phyloP scores from a whole-genome alignment of 2,797 vertebrate genomes.

The Muscicapa striata region DNA sequence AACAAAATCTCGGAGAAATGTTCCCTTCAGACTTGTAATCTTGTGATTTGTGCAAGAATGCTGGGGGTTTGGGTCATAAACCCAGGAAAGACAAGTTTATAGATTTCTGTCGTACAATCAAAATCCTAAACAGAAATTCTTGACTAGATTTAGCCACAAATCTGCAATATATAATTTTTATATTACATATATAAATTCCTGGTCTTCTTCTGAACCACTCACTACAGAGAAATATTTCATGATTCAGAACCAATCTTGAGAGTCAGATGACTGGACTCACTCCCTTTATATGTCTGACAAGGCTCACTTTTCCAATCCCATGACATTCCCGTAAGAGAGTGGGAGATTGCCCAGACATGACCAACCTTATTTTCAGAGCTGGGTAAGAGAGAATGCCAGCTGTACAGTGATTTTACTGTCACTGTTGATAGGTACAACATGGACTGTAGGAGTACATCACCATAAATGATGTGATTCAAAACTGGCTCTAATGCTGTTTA shows the following conservation, averaged over 20 bases:
- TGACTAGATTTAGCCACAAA: constrained; percentile 11
- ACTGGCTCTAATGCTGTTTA: not conserved
- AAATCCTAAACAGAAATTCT: constrained; percentile 26
- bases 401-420: not conserved
- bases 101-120: not conserved
- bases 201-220: not conserved
- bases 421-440: not conserved
- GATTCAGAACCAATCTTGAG: not conserved
- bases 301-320: not conserved
- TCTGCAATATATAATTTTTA: constrained; percentile 8
- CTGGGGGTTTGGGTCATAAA: constrained; percentile 23
- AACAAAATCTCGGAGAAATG: constrained; percentile 28
- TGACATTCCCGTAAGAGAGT: not conserved
- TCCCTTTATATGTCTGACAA: not conserved
- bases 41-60: constrained; percentile 51
- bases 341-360: not conserved
- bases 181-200: constrained; percentile 2
- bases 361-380: not conserved
- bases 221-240: not conserved
- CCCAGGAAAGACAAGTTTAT: not conserved
- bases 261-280: not conserved
- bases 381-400: not conserved
- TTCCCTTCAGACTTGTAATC: constrained; percentile 32
- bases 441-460: not conserved
- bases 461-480: not conserved